phyloP scores from a whole-genome alignment of 2,797 vertebrate species.

The Hirundo rustica region DNA sequence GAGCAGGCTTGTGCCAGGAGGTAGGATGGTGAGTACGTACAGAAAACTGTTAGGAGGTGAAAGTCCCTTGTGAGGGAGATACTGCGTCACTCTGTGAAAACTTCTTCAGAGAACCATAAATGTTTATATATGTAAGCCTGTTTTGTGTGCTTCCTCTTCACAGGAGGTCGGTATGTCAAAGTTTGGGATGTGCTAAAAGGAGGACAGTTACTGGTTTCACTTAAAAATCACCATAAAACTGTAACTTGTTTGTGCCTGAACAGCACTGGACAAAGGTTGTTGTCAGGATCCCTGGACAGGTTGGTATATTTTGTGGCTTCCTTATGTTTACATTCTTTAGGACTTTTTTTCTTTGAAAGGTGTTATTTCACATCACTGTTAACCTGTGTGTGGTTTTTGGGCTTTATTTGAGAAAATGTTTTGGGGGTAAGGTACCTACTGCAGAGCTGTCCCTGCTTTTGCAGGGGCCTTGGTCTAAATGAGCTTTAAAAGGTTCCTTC shows the following conservation, averaged over 20 bases:
- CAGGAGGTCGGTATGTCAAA: slow-evolving; percentile 93
- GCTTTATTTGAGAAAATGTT: background rate
- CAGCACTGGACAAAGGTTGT: slow-evolving; percentile 87
- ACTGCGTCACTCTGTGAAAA: background rate
- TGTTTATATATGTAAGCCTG: background rate
- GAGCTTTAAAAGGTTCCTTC: background rate
- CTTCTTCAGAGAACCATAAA: background rate
- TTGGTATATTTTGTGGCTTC: slow-evolving; percentile 56
- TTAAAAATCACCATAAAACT: slow-evolving; percentile 98
- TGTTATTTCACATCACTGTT: background rate
- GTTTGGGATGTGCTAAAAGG: slow-evolving; percentile 96
- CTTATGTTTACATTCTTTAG: background rate
- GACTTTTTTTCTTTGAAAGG: background rate
- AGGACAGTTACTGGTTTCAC: slow-evolving; percentile 89
- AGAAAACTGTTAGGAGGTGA: background rate
- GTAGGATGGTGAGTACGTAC: background rate
- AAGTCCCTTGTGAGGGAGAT: background rate
- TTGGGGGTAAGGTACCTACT: background rate
- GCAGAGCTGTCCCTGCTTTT: accelerated
- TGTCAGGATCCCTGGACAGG: slow-evolving; percentile 96
- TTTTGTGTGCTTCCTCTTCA: background rate
- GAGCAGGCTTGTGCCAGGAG: background rate
- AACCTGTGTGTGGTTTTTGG: background rate
- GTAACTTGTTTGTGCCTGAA: slow-evolving; percentile 91
- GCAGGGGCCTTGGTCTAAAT: background rate